Evolutionary conservation across 2,113 vertebrate genomes (phyloP), one percentile per base, ranked within the genome.

Genomic region (Malurus elegans): DNA sequence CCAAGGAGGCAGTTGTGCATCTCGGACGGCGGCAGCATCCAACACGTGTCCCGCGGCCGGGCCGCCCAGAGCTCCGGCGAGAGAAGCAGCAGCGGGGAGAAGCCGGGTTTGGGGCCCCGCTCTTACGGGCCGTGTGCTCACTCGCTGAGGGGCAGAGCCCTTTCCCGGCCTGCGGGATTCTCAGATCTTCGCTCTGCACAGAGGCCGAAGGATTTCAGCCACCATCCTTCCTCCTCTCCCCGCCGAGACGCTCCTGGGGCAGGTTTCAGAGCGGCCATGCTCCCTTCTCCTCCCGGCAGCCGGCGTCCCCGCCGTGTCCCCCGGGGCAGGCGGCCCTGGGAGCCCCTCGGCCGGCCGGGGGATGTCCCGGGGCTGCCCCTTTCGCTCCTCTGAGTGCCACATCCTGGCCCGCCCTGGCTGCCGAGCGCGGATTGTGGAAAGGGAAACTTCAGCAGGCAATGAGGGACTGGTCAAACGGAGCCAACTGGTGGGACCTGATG

Each of bases 351-450:
- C 48, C 62, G 21, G 70, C 42, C 1, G 34, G 4, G 5, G 4
- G 2, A 15, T 20, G 17, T 21, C 40, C 61, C 12, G 16, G 38
- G 58, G 9, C 48, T 47, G 72, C 9, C 2, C 29, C 28, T 67
- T 45, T 32, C 11, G 2, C 60, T 21, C 34, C 34, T 20, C 65
- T 2, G 57, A 26, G 60, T 4, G 56, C 6, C 16, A 2, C 2
- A 4, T n/a, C 47, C 47, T 2, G 50, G 21, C 45, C 40, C 23
- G 45, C 14, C 1, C 50, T 24, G 71, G 9, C 62, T 51, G 47
- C 13, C 7, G 40, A 36, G 47, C 3, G 3, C 1, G 0, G 24
- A 5, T 10, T 7, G 8, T 24, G 56, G 26, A 69, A 61, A 12
- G 24, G 26, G 36, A 42, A 44, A 18, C 34, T 38, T n/a, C 32